Evolutionary conservation across 2,888 invertebrate genomes (phyloP), one percentile per base, ranked within the genome.

Genomic region (Eustalomyia histrio): DNA sequence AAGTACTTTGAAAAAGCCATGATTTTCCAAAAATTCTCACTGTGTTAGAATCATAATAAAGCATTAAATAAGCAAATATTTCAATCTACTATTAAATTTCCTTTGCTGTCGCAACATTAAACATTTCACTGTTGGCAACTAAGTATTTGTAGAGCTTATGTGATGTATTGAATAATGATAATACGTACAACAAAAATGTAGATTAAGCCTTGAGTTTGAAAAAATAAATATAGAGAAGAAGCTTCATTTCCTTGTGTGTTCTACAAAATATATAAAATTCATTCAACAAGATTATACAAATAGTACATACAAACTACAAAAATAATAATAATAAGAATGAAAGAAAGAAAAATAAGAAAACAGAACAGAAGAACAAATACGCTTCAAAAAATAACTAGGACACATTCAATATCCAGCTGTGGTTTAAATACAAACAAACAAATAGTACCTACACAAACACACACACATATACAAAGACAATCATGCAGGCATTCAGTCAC

Each of bases 301-400:
- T 29, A 60, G 71, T 60, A 78, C 24, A 65, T 60, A 72, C 47
- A 65, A 55, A 55, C 29, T 35, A 58, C 52, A 67, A 47, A n/a
- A 55, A 7, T n/a, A n/a, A n/a, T n/a, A 6, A 6, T 29, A 29
- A 73, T 16, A 53, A 39, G 33, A 53, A 72, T 35, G 58, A 50
- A 52, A 58, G 58, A 50, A 52, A 58, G 17, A 65, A 14, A 24
- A 47, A 64, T 57, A 52, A 58, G 17, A 65, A 14, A 47, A 47
- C 14, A 29, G 29, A 43, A 35, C 8, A 61, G 61, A 57, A 60
- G 79, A 79, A 79, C 67, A 69, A 72, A 75, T 79, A 71, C 52
- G 75, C 82, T 82, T 82, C 52, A 79, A 82, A 79, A 75, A 71
- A 82, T 79, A 82, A 79, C 82, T 82, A 60, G 82, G 75, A 79